Conservation (phyloP, 2,113 vertebrate species). For the Sebastes fasciatus region DNA sequence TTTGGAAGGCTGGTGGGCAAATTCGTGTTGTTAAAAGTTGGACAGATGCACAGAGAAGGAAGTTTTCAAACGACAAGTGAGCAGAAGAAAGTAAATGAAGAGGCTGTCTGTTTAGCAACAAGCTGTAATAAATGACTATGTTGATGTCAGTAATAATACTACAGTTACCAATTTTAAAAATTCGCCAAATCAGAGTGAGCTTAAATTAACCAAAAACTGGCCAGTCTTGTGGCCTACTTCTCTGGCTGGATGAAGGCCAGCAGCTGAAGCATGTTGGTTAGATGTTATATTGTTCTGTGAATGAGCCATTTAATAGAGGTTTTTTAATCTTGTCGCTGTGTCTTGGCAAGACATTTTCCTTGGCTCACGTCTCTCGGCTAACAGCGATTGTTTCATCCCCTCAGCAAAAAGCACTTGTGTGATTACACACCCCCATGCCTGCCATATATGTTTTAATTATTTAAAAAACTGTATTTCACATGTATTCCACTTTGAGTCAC, state of each 20-base stretch:
- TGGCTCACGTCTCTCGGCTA: conserved; percentile 46
- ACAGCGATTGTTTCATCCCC: conserved; percentile 38
- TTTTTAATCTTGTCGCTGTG: conserved; percentile 56
- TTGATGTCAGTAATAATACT: conserved; percentile 33
- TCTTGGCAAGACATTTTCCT: conserved; percentile 50
- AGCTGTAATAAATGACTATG: conserved; percentile 35
- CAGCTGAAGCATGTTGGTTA: conserved; percentile 32
- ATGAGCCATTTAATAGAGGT: conserved; percentile 47
- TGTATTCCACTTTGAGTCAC: background rate
- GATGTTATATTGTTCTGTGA: conserved; percentile 25
- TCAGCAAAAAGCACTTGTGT: conserved; percentile 48
- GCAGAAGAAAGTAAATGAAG: conserved; percentile 50
- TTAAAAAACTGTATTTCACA: conserved; percentile 19
- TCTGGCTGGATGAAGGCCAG: conserved; percentile 44
- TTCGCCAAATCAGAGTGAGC: conserved; percentile 10
- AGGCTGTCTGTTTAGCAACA: conserved; percentile 13
- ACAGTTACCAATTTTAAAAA: conserved; percentile 14
- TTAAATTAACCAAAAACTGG: conserved; percentile 27
- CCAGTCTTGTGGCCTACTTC: conserved; percentile 29
- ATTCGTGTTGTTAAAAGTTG: conserved; percentile 52
- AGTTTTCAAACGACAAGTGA: conserved; percentile 45
- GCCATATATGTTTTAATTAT: conserved; percentile 34
- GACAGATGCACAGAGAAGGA: conserved; percentile 35
- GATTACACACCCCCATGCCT: conserved; percentile 36
- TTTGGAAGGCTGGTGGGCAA: conserved; percentile 69